Base-by-base conservation (phyloP, 2,888 invertebrate genomes). In the Keiferia lycopersicella region DNA sequence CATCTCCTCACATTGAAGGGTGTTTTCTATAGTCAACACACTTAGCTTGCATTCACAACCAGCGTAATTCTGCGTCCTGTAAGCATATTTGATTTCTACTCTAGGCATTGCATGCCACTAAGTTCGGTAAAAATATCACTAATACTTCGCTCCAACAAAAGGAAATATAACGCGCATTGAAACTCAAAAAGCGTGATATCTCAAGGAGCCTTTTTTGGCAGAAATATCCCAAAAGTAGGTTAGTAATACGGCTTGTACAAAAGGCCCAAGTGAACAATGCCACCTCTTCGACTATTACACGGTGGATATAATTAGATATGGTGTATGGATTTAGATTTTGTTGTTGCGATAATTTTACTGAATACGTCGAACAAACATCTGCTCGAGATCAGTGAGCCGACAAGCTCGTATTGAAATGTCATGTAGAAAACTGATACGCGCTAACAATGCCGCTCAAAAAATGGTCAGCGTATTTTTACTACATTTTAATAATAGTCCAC, bases 231-330 rank as follows among this genome's bases (percentile, higher is more conserved):
- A 88, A 90, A 91, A 91, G 83, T 91, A 87, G 91, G 91, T 91
- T 90, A 91, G 90, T 91, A 91, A 91, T 91, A 86, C 91, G 84
- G 83, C 74, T 77, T 73, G 65, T 66, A 89, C 88, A 91, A 90
- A 77, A 74, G 80, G 64, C 53, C 63, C 74, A 79, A 22, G 51
- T 83, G 86, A 87, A 89, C 88, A 91, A 88, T 83, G 72, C 73
- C 30, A 66, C 76, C 72, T 74, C 72, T 76, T 81, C 79, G 82
- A 80, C 80, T 83, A 87, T 91, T 91, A 89, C 86, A 87, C 70
- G 89, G 86, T 89, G 89, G 90, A 90, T 91, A 87, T 91, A 90
- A 91, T 91, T 91, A 91, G 91, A 82, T 88, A 90, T 91, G 91
- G 91, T 91, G 87, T 83, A 88, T 84, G 90, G 91, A 90, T 91